Base-by-base conservation (phyloP, 2,113 vertebrate genomes). In the Phyllostomus discolor region DNA sequence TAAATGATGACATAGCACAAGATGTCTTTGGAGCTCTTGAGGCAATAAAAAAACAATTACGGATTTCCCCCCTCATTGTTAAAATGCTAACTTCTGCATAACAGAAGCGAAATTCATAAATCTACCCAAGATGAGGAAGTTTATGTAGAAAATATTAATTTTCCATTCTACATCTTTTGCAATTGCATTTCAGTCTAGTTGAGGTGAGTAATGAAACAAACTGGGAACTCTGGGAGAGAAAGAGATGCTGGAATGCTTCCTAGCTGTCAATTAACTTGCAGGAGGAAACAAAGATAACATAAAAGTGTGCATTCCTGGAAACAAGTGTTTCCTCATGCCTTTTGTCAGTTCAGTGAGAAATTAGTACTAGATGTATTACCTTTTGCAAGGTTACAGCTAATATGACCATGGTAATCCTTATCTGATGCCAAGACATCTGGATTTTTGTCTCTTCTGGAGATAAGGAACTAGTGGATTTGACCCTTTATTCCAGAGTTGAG, bases 1-100 rank as follows among this genome's bases (percentile, higher is more conserved):
- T 98, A 98, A 98, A 98, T 98, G 98, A 96, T 64, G n/a, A 90
- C 43, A 83, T 94, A 96, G 90, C 95, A 92, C 97, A 98, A 95
- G 90, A 96, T 98, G 97, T 98, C 95, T 98, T 97, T 94, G 90
- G 96, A 94, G 76, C 52, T 98, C 95, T 97, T 98, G 88, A 90
- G 93, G 94, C 97, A 98, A 98, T 98, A 98, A 98, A 67, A 94
- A 98, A 98, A 90, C 97, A 98, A 97, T 98, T 97, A 97, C 95
- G 73, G 64, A 38, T 95, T 94, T 91, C 66, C 67, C 67, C 91
- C 87, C 88, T 91, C 84, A 15, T 96, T 98, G 96, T 98, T 98
- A 98, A 98, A 98, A 96, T 90, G 88, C 78, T 97, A 97, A 98
- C 88, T 98, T 98, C 95, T 98, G 90, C 93, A 97, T 96, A 98